A percentile compares a stretch with the other conserved stretches of the same genome.
These are phyloP conservation scores for Microcebus murinus DNA, from an alignment of 2,113 vertebrate genomes.

Conservation along the genomic window DNA sequence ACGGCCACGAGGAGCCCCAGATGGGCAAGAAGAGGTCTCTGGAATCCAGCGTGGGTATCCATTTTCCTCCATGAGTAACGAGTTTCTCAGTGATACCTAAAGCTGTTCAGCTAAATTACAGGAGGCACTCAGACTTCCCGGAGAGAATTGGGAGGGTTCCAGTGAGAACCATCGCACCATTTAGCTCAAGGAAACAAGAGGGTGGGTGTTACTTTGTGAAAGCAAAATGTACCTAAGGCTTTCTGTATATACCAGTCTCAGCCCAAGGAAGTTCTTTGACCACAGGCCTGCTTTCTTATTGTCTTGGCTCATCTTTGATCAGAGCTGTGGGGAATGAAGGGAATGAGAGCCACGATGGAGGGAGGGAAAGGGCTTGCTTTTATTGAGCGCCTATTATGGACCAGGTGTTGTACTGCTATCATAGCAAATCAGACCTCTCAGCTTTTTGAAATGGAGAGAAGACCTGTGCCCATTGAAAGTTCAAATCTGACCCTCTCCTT, in stretches of 20 bases:
- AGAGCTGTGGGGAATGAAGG: background rate
- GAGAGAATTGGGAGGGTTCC: slow-evolving; percentile 74
- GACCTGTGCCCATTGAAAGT: background rate
- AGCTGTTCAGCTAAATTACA: slow-evolving; percentile 84
- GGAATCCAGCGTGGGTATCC: slow-evolving; percentile 69
- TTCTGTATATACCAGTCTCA: background rate
- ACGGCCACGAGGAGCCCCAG: slow-evolving; percentile 33
- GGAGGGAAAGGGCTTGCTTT: background rate
- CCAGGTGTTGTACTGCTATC: background rate
- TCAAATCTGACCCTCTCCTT: background rate
- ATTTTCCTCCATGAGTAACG: slow-evolving; percentile 78
- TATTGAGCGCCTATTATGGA: background rate
- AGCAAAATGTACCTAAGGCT: background rate
- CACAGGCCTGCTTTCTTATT: background rate
- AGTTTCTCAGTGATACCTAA: slow-evolving; percentile 79
- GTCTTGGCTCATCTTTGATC: background rate
- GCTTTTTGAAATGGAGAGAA: background rate
- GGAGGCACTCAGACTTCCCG: slow-evolving; percentile 81
- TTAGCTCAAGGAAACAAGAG: slow-evolving; percentile 73
- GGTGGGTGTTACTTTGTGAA: slow-evolving; percentile 74
- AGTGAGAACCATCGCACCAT: slow-evolving; percentile 69
- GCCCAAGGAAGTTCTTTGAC: slow-evolving; percentile 12
- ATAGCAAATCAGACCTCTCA: background rate
- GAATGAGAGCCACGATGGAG: background rate
- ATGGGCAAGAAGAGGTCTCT: slow-evolving; percentile 49